Evolutionary conservation across 1,140 invertebrate species (phyloP).

Genomic region (Drosophila varians): DNA sequence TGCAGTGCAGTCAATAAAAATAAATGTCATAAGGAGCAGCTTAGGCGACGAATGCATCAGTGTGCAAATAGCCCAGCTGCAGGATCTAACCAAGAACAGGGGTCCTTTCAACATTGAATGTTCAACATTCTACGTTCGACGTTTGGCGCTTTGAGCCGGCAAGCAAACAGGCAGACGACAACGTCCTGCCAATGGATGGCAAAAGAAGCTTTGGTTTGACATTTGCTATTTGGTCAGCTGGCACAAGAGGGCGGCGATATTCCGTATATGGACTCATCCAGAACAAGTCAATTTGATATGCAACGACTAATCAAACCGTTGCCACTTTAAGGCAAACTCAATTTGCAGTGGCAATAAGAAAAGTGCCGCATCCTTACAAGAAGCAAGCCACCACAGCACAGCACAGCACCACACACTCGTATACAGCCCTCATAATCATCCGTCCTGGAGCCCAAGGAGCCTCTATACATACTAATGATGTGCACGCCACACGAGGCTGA

Average conservation of each 20-base stretch:
- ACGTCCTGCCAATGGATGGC: neutral
- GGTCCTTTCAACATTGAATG: slow-evolving; percentile 4
- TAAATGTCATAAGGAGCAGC: slow-evolving; percentile 78
- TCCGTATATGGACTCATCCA: neutral
- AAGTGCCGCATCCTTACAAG: slow-evolving; percentile 61
- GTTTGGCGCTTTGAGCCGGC: slow-evolving; percentile 43
- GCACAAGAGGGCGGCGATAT: slow-evolving; percentile 9
- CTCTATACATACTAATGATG: slow-evolving; percentile 78
- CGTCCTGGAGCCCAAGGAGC: slow-evolving; percentile 30
- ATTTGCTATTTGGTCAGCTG: slow-evolving; percentile 55
- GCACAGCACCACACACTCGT: no score
- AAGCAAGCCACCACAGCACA: neutral
- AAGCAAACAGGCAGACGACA: slow-evolving; percentile 42
- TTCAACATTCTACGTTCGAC: neutral
- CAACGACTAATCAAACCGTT: slow-evolving; percentile 55
- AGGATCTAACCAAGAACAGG: neutral
- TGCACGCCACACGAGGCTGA: slow-evolving; percentile 75
- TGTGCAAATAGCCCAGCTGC: slow-evolving; percentile 56
- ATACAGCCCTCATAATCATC: slow-evolving; percentile 40
- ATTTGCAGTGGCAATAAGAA: slow-evolving; percentile 58
- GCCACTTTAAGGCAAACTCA: slow-evolving; percentile 61
- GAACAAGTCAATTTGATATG: slow-evolving; percentile 34
- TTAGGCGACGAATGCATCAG: slow-evolving; percentile 63
- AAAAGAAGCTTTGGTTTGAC: slow-evolving; percentile 15
- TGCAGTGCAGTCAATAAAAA: slow-evolving; percentile 72